phyloP scores from a whole-genome alignment of 35 echinoderm and acorn worm species.

The Lytechinus variegatus region DNA sequence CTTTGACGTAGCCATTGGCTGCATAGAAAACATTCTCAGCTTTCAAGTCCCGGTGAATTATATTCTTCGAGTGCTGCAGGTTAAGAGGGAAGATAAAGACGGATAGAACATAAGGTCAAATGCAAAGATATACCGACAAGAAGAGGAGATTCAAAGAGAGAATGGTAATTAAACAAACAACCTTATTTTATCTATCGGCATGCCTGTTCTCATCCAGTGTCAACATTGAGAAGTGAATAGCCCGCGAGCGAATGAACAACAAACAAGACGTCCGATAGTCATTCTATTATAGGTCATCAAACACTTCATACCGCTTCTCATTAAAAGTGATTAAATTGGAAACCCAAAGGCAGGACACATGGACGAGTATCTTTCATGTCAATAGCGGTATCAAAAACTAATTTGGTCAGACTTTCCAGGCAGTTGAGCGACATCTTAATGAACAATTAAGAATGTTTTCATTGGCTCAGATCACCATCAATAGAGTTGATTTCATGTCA shows the following conservation, averaged over 20 bases:
- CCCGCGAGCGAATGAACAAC: not conserved
- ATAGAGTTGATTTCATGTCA: not conserved
- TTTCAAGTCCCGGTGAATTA: slow-evolving; percentile 96
- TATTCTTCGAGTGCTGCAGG: slow-evolving; percentile 86
- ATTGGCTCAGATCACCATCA: not conserved
- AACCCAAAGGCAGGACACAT: not conserved
- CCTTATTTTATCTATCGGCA: not conserved
- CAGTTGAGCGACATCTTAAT: not conserved
- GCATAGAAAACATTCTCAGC: slow-evolving; percentile 99
- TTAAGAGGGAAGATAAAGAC: not conserved
- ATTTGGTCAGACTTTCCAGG: not conserved
- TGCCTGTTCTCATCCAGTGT: not conserved
- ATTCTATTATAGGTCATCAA: not conserved
- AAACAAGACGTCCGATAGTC: not conserved
- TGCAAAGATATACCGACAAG: not conserved
- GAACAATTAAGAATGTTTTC: not conserved
- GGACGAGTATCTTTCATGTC: not conserved
- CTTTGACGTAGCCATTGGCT: slow-evolving; percentile 92
- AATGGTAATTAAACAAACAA: not conserved
- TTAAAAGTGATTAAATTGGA: not conserved
- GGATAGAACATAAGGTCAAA: not conserved
- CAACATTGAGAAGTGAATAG: not conserved
- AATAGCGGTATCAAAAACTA: not conserved
- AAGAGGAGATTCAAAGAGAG: not conserved
- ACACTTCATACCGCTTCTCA: not conserved